Base-by-base conservation (phyloP, 1,140 invertebrate genomes). In the Drosophila persimilis region DNA sequence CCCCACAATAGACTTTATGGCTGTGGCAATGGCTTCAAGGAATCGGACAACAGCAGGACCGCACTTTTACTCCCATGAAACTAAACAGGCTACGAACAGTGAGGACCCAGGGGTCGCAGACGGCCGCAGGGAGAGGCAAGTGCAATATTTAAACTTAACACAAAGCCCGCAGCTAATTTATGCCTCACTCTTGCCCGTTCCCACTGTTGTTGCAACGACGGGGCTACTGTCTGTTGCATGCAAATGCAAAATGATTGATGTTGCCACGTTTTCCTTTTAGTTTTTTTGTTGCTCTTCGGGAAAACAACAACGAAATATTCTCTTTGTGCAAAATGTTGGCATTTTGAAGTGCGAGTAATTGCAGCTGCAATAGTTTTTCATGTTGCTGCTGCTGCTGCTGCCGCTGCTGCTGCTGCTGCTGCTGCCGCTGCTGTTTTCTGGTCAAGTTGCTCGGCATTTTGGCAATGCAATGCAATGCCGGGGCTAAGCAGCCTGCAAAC, bases 271-370 rank as follows among this genome's bases (percentile, higher is more conserved):
- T 70, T 31, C 20, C 53, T 54, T 50, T 79, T 59, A 69, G 44
- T 22, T 70, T 9, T 26, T 66, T 41, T 47, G 47, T 47, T 46
- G 57, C 47, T 52, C 45, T 20, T 51, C 20, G 50, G 35, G 45
- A 70, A 57, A 54, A 74, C 56, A 56, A 73, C 83, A 85, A 62
- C 73, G 64, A 81, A 85, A 88, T 52, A 85, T 85, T 85, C 83
- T 85, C 83, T 81, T 85, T 85, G 81, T 86, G 71, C 81, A 75
- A 77, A 85, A 75, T 67, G 81, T 88, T 85, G 81, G 81, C 81
- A 85, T 85, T 85, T 85, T 85, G 81, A 85, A 85, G 83, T 85
- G 81, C 81, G 81, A 85, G 83, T 85, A 85, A 85, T 85, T 85
- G 81, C 81, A 85, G 81, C 77, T 86, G 83, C 83, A 85, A 85